Base-by-base conservation (phyloP, 1,140 invertebrate genomes). In the Drosophila asahinai region DNA sequence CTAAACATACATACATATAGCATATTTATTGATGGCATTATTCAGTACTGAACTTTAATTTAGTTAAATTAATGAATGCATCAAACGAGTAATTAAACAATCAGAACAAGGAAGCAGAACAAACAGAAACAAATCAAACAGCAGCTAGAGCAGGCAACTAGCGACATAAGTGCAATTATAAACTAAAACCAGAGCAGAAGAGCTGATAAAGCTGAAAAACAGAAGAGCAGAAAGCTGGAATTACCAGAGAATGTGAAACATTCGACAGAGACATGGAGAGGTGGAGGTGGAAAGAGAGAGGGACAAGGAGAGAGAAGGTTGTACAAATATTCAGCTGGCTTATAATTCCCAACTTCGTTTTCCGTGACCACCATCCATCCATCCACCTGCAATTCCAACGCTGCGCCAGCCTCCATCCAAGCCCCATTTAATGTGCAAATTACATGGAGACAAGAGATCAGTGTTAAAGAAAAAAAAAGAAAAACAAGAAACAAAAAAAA, bases 101-200 rank as follows among this genome's bases (percentile, higher is more conserved):
- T 62, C 38, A 73, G 68, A 61, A 61, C 57, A 65, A 75, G 25
- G 61, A 58, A 63, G 59, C 48, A 66, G 52, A 77, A 66, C 70
- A 64, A 67, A 58, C 40, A 45, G 27, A 30, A 80, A 72, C 76
- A 67, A 74, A 66, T 30, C 27, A 60, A 67, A 68, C 63, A 61
- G 55, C 75, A 77, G 40, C 77, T 48, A 59, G 70, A 67, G 25
- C 12, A 61, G 61, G 47, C 30, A 33, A 48, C 54, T 81, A 86
- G 68, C 80, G 60, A 78, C 82, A 80, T 82, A 86, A 86, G 83
- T 86, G 83, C 83, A 86, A 86, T 87, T 86, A 86, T 73, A 52
- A 77, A 62, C 42, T 11, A 70, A 66, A 30, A 52, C 7, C 40
- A 45, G 30, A 80, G 25, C 19, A 67, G 33, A 36, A 11, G 33